Evolutionary conservation across 2,113 vertebrate species (phyloP), one percentile per base, ranked within the genome.

Genomic region (Caretta caretta): DNA sequence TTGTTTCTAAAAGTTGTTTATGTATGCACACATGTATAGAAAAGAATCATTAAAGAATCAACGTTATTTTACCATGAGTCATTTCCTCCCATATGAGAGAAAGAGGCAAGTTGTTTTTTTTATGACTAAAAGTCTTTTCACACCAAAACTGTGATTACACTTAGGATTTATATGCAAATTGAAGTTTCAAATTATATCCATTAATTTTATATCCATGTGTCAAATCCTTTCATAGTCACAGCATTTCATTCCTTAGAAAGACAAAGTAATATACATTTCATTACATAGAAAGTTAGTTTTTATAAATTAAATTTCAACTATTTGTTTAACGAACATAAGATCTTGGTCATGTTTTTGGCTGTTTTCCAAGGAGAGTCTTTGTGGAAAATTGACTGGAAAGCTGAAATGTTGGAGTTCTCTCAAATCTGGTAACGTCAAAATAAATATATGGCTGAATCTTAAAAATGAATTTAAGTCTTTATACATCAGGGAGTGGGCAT

Each of bases 191-290:
- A 82, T 46, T 54, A 8, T 11, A 92, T 35, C 53, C 86, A 10
- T 25, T 91, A 4, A 88, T 84, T 91, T 92, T 50, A 85, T 42
- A 42, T 24, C 25, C 38, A 90, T 91, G 35, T 62, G 38, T 78
- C 76, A 92, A 90, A 84, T 6, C 22, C 56, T 25, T 85, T 13
- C 8, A 31, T 19, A 83, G 24, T 51, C 80, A 81, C 19, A 85
- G 0, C 56, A 75, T 8, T 83, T 94, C 53, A 35, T 81, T 83
- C 53, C 82, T 5, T 48, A 80, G 31, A 42, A 75, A 42, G 20
- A 75, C 20, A 24, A 75, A 38, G 83, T 46, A 84, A 90, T 88
- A 94, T 0, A 0, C 14, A 80, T 31, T 90, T 35, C 88, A 79
- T 59, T 56, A 92, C 19, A 10, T 31, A 79, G 1, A 22, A 35